A percentile compares a stretch with the other conserved stretches of the same genome.
Conservation (phyloP, 2,797 vertebrate species). For the Phrynocephalus vlangalii region DNA sequence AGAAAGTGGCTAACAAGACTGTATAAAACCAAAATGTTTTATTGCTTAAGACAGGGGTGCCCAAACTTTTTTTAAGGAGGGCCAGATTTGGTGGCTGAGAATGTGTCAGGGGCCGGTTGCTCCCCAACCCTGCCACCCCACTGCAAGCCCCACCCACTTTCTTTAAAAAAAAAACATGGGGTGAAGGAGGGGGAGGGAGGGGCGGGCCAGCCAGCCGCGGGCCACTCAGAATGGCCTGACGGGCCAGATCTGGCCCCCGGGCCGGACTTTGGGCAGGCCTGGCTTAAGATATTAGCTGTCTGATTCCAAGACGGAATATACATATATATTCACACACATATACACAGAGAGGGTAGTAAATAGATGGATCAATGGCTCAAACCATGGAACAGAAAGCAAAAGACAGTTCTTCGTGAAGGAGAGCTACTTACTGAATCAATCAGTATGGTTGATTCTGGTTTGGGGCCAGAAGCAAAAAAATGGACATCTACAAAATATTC, state of each 20-base stretch:
- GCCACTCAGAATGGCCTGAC: no score
- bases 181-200: no score
- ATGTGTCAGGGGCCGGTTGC: no score
- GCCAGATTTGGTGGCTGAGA: no score
- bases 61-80: no score
- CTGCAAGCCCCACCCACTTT: no score
- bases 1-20: not conserved
- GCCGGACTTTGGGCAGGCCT: no score
- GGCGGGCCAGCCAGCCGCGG: no score
- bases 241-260: no score
- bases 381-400: not conserved
- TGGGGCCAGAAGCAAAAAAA: slow-evolving; percentile 76
- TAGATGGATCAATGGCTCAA: not conserved
- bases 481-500: slow-evolving; percentile 83
- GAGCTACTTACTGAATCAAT: slow-evolving; percentile 88
- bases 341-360: not conserved
- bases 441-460: slow-evolving; percentile 77
- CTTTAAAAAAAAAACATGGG: no score
- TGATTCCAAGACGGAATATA: not conserved
- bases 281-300: not conserved
- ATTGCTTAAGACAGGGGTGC: not conserved
- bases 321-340: no score
- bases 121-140: no score
- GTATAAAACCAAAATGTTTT: not conserved
- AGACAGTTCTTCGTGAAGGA: not conserved